These are phyloP conservation scores for Piscicola geometra DNA, from an alignment of 2,888 invertebrate species.

Conservation along the genomic window DNA sequence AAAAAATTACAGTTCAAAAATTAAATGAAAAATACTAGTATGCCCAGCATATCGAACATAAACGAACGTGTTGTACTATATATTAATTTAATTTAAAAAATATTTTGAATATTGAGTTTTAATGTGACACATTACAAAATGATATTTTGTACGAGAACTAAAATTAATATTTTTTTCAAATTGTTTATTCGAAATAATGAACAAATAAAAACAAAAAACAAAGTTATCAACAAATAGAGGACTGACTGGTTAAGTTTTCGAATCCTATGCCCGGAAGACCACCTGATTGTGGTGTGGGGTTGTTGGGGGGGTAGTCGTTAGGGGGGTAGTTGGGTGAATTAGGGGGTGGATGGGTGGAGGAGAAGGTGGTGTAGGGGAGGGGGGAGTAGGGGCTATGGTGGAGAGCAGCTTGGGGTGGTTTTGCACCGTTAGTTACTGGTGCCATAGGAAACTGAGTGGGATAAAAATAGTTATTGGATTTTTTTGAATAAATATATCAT, in stretches of 20 bases:
- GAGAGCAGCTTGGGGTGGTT: conserved; percentile 8
- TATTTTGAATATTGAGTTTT: background rate
- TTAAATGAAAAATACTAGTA: too few species aligned
- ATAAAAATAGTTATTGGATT: too few species aligned
- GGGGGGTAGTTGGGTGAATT: background rate
- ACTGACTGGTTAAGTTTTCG: conserved; percentile 31
- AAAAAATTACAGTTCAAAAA: too few species aligned
- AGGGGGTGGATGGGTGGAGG: conserved; percentile 13
- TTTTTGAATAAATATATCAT: background rate
- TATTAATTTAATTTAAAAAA: background rate
- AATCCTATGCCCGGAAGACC: conserved; percentile 23
- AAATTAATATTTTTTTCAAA: too few species aligned
- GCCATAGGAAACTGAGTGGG: conserved; percentile 30
- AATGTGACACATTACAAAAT: too few species aligned
- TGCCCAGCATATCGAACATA: background rate
- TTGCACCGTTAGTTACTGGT: background rate
- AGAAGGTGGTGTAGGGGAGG: background rate
- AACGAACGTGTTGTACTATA: background rate
- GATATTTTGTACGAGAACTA: too few species aligned
- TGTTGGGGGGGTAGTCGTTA: background rate
- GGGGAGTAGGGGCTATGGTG: conserved; percentile 32
- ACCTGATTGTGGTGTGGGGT: background rate
- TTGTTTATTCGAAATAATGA: too few species aligned
- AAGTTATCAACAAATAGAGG: background rate
- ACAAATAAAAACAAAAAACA: background rate